A percentile compares a stretch with the other conserved stretches of the same genome.
These are phyloP conservation scores for Ursus arctos DNA, from an alignment of 2,113 vertebrate species.

Conservation along the genomic window DNA sequence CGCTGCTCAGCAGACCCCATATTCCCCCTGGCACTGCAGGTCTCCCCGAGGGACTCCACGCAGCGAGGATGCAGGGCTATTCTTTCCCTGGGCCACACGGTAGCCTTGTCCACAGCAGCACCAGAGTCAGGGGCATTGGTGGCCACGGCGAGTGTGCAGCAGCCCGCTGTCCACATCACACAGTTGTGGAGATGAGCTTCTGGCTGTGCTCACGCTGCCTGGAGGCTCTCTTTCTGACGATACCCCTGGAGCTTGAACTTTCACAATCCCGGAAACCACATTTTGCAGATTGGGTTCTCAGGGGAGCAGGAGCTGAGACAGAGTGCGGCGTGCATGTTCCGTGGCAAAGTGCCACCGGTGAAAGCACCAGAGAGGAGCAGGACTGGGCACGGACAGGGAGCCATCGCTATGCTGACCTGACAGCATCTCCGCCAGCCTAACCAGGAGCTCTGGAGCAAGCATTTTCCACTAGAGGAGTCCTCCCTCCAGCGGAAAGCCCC, in stretches of 20 bases:
- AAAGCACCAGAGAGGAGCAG: neutral
- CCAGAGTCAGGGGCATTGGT: accelerated
- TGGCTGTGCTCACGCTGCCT: neutral
- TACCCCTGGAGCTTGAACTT: neutral
- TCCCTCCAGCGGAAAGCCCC: neutral
- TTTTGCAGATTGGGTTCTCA: neutral
- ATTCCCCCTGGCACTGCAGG: neutral
- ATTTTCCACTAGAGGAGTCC: neutral
- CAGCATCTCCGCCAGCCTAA: neutral
- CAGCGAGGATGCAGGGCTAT: neutral
- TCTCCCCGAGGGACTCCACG: neutral
- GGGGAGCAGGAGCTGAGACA: neutral
- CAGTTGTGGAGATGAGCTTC: too few species aligned
- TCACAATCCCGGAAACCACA: neutral
- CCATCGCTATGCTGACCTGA: neutral
- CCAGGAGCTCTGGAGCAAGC: neutral
- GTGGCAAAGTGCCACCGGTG: neutral
- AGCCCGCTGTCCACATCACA: neutral
- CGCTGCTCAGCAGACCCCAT: neutral
- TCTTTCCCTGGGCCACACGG: neutral
- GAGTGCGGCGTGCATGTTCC: neutral
- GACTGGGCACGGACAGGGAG: neutral
- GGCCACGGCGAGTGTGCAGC: accelerated
- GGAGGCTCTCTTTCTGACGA: neutral
- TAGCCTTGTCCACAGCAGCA: neutral